Conservation (phyloP, 2,113 vertebrate genomes). For the Hippocampus guttulatus region DNA sequence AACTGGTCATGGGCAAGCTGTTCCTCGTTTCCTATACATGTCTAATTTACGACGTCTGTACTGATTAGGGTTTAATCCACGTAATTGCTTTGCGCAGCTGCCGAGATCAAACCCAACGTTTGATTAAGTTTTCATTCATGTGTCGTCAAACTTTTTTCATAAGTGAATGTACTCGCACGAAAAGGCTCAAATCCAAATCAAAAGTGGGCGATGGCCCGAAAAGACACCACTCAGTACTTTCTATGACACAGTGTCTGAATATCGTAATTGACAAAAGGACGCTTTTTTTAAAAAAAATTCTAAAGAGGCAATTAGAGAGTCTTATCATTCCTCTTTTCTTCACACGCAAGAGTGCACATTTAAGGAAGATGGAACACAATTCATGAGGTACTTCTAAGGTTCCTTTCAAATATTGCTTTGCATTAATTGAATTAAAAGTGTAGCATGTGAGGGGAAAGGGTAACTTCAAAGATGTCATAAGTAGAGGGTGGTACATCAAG, state of each 20-base stretch:
- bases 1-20: too few relatives aligned
- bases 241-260: constrained; percentile 51
- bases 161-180: background rate
- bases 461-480: constrained; percentile 44
- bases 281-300: constrained; percentile 5
- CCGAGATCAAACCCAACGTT: too few relatives aligned
- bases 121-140: too few relatives aligned
- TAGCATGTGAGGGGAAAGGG: constrained; percentile 21
- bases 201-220: background rate
- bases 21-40: too few relatives aligned
- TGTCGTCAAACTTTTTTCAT: background rate
- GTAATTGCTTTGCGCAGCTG: too few relatives aligned
- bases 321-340: constrained; percentile 58
- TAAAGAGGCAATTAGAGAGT: constrained; percentile 65
- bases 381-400: constrained; percentile 59
- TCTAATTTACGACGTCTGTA: too few relatives aligned
- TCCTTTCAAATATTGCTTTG: constrained; percentile 51
- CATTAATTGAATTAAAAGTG: constrained; percentile 70
- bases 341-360: constrained; percentile 28
- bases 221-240: constrained; percentile 43
- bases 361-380: constrained; percentile 47
- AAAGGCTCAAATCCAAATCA: background rate
- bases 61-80: too few relatives aligned
- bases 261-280: constrained; percentile 35
- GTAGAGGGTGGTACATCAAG: constrained; percentile 24